Percentiles rank a stretch among this genome's conserved stretches.
These are phyloP conservation scores for Cistogaster globosa DNA, from an alignment of 2,888 invertebrate species.

Conservation along the genomic window DNA sequence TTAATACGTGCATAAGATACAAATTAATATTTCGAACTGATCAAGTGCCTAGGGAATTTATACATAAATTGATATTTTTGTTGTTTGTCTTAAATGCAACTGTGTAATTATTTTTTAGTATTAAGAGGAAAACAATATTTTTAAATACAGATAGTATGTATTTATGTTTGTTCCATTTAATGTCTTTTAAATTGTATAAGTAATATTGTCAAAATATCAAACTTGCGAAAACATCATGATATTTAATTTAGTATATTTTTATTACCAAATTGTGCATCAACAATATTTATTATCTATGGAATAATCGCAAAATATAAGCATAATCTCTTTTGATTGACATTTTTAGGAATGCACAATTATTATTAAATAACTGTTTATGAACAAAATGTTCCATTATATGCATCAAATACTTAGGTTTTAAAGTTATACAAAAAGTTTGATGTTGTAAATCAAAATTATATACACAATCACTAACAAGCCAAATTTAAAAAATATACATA, in stretches of 20 bases:
- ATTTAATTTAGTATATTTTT: slow-evolving; percentile 16
- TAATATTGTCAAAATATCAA: slow-evolving; percentile 36
- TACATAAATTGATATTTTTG: neutral
- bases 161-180: neutral
- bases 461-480: no score
- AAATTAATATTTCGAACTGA: slow-evolving; percentile 40
- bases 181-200: no score
- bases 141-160: neutral
- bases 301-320: neutral
- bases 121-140: neutral
- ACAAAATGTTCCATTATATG: no score
- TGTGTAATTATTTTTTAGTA: no score
- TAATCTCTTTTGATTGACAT: neutral
- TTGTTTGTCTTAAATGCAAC: neutral
- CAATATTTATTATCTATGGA: neutral
- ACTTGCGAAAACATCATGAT: slow-evolving; percentile 30
- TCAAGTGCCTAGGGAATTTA: slow-evolving; percentile 42
- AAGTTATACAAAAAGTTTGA: no score
- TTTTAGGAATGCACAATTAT: no score
- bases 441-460: no score
- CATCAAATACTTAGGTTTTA: no score
- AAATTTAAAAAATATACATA: no score
- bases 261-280: slow-evolving; percentile 47
- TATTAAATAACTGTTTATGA: no score
- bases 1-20: slow-evolving; percentile 57